phyloP scores from a whole-genome alignment of 2,797 vertebrate genomes.

The Ptychadena robeensis region DNA sequence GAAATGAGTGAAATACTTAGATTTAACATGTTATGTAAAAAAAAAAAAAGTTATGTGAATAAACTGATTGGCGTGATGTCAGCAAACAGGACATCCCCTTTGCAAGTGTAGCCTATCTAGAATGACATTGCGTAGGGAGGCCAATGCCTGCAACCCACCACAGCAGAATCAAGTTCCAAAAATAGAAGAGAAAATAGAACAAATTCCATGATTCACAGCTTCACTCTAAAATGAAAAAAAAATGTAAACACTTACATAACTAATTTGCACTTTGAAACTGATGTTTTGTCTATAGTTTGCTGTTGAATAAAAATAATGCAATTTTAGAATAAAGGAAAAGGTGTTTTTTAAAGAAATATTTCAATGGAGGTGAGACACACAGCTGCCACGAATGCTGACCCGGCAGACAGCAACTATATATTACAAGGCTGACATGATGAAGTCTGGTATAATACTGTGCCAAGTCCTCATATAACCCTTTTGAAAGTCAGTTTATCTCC shows the following conservation, averaged over 20 bases:
- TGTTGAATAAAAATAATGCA: background rate
- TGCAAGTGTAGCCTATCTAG: no score
- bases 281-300: background rate
- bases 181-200: no score
- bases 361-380: slow-evolving; percentile 10
- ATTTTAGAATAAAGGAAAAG: background rate
- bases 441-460: slow-evolving; percentile 31
- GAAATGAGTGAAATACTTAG: no score
- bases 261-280: background rate
- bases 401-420: slow-evolving; percentile 13
- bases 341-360: slow-evolving; percentile 7
- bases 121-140: no score
- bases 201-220: background rate
- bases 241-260: background rate
- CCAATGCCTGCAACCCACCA: background rate
- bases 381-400: slow-evolving; percentile 20
- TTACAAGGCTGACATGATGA: slow-evolving; percentile 35
- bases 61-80: no score
- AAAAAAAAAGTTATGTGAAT: no score
- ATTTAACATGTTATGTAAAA: no score
- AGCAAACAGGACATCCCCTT: no score
- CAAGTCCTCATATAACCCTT: slow-evolving; percentile 36
- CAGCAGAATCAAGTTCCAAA: background rate
- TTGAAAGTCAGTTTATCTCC: slow-evolving; percentile 48
- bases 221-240: no score